Conservation (phyloP, 2,113 vertebrate genomes). For the Rhinolophus sinicus region DNA sequence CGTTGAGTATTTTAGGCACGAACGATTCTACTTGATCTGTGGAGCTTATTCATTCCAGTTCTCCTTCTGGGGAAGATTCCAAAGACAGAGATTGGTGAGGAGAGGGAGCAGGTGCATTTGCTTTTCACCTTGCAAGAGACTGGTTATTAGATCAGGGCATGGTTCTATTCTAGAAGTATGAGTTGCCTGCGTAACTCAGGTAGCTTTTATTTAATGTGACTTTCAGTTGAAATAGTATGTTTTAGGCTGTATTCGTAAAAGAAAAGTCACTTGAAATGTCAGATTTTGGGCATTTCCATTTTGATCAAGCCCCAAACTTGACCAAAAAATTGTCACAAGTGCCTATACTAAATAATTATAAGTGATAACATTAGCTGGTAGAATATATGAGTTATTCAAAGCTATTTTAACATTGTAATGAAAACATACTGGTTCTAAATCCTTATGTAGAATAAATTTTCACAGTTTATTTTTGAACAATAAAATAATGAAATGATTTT, state of each 20-base stretch:
- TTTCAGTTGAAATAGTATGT: background rate
- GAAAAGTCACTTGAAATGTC: background rate
- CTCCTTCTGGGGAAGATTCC: background rate
- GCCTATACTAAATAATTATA: background rate
- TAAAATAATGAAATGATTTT: slow-evolving; percentile 14
- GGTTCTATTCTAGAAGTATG: background rate
- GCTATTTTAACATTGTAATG: background rate
- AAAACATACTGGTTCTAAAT: background rate
- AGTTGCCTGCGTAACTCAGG: background rate
- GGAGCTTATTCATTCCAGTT: background rate
- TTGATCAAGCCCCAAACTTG: background rate
- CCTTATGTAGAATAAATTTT: background rate
- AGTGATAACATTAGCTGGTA: background rate
- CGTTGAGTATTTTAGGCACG: background rate
- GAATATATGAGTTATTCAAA: slow-evolving; percentile 10
- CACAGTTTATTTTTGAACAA: background rate
- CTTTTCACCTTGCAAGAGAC: background rate
- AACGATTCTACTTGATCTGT: background rate
- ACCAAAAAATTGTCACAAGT: slow-evolving; percentile 4
- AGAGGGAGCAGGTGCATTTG: background rate
- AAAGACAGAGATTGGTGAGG: background rate
- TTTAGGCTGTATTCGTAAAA: background rate
- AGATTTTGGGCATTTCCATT: background rate
- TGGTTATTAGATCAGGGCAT: background rate
- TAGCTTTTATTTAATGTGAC: background rate